These are phyloP conservation scores for Alectura lathami DNA, from an alignment of 2,113 vertebrate genomes.

Conservation along the genomic window DNA sequence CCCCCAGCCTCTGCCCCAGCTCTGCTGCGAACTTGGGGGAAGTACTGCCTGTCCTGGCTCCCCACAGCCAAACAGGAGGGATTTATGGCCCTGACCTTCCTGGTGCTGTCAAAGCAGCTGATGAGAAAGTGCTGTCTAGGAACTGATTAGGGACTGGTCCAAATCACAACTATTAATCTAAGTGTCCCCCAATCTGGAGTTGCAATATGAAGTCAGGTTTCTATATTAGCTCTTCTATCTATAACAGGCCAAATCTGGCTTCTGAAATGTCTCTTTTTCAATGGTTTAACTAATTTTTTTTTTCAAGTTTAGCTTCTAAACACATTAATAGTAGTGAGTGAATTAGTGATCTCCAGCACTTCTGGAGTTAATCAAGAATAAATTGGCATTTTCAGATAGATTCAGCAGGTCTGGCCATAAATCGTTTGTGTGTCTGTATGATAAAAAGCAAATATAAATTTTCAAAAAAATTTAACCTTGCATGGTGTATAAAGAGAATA, in stretches of 20 bases:
- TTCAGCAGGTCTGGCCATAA: slow-evolving; percentile 70
- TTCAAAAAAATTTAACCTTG: slow-evolving; percentile 77
- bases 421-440: slow-evolving; percentile 64
- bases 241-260: not conserved
- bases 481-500: slow-evolving; percentile 78
- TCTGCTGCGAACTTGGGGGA: not conserved
- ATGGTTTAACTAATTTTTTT: not conserved
- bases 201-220: slow-evolving; percentile 9
- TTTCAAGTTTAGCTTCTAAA: not conserved
- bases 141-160: slow-evolving; percentile 28
- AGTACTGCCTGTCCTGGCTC: not conserved
- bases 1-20: accelerated
- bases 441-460: slow-evolving; percentile 80
- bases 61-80: not conserved
- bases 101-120: slow-evolving; percentile 45
- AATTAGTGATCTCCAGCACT: slow-evolving; percentile 44
- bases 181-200: not conserved
- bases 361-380: slow-evolving; percentile 67
- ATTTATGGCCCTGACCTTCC: slow-evolving; percentile 64
- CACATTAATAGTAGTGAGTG: not conserved
- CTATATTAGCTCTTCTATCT: not conserved
- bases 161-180: slow-evolving; percentile 55
- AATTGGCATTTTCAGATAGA: slow-evolving; percentile 62
- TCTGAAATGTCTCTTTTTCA: not conserved
- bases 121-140: slow-evolving; percentile 39